These are phyloP conservation scores for Rhopilema esculentum DNA, from an alignment of 30 jellyfish, hydroid and myxozoan genomes.

Conservation along the genomic window DNA sequence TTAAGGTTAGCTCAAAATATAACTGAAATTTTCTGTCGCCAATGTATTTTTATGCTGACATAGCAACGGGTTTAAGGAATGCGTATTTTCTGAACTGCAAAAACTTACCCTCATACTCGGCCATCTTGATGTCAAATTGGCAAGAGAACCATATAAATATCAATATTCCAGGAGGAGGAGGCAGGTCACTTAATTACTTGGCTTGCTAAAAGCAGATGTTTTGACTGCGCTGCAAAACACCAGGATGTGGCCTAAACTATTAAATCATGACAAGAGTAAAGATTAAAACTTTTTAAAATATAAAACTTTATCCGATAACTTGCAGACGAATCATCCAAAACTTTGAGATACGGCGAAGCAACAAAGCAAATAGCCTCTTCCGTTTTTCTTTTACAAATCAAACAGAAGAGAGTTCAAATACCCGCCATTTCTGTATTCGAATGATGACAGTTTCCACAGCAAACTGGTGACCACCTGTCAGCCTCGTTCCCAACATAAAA, in stretches of 20 bases:
- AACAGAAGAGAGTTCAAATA: neutral
- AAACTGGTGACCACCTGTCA: slow-evolving; percentile 62
- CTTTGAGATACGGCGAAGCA: no score
- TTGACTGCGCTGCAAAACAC: neutral
- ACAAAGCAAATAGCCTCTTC: neutral
- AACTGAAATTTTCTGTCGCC: neutral
- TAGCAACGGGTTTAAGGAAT: neutral
- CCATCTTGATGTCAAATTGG: neutral
- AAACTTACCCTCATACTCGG: slow-evolving; percentile 52
- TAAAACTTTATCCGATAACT: no score
- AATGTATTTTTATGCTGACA: neutral
- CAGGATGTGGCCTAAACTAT: no score
- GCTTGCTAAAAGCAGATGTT: neutral
- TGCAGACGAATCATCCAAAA: no score
- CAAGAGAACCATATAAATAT: neutral
- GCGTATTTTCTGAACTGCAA: neutral
- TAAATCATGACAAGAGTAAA: no score
- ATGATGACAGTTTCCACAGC: slow-evolving; percentile 41
- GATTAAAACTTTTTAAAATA: no score
- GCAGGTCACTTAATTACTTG: neutral
- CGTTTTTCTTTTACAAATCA: neutral
- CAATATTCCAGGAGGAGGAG: neutral
- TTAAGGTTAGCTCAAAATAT: no score
- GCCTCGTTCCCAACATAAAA: neutral
- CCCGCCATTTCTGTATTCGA: slow-evolving; percentile 65